Base-by-base conservation (phyloP, 2,113 vertebrate species). In the Halichoerus grypus region DNA sequence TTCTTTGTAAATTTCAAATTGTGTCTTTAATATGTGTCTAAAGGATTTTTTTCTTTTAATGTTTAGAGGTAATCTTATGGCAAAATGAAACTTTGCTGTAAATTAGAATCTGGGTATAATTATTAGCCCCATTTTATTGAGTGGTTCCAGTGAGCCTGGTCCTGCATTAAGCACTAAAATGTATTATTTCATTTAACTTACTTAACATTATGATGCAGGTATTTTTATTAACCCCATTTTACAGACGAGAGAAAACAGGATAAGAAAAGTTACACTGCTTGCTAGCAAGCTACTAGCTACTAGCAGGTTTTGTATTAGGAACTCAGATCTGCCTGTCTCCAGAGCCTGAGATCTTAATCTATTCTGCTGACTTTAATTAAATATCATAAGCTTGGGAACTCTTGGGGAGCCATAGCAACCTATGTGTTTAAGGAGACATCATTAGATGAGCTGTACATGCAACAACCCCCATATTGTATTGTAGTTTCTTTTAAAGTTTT, bases 1-100 rank as follows among this genome's bases (percentile, higher is more conserved):
- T 95, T 96, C 42, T 95, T 93, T 97, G n/a, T 42, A 81, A 81
- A 79, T 91, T 53, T 71, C 51, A 61, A 88, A 65, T 33, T 84
- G 36, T 42, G 31, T 39, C 13, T 61, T 85, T 81, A 53, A 59
- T 91, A 21, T 83, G 19, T 65, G 42, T 95, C 18, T 82, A 59
- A 82, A 19, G 57, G 18, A 57, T 82, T 94, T 28, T 28, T 53
- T 57, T 63, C 42, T 33, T 93, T 91, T 93, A 85, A 77, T 91
- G 36, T 59, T 96, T 95, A 76, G 0, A 39, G 82, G 7, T 28
- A 9, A 91, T 91, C 3, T 81, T 77, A 93, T 21, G 67, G 19
- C 12, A 96, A 74, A 49, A 63, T 91, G 55, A 96, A 59, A 0
- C 33, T 95, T 88, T 77, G 24, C 12, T 82, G 6, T 84, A 33